phyloP scores from a whole-genome alignment of 2,888 invertebrate genomes.

The Leptogaster cylindrica region DNA sequence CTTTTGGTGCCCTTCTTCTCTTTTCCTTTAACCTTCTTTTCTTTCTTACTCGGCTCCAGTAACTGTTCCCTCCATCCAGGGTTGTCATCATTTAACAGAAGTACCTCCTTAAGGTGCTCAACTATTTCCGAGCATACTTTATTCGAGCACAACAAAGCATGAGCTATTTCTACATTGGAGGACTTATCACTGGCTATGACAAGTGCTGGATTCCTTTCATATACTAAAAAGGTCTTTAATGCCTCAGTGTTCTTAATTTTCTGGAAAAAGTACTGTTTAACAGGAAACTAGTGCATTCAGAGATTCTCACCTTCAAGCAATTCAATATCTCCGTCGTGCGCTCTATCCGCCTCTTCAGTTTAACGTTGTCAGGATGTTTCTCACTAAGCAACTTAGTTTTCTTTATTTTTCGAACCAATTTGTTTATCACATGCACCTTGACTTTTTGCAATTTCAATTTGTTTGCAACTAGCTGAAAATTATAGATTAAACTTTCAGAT shows the following conservation, averaged over 20 bases:
- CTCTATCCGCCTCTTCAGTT: not conserved
- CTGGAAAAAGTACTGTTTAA: constrained; percentile 45
- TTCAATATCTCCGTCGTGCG: not conserved
- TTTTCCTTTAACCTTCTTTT: constrained; percentile 24
- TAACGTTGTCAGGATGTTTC: not conserved
- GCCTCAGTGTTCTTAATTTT: constrained; percentile 54
- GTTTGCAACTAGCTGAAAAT: too few relatives aligned
- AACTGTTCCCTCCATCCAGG: constrained; percentile 54
- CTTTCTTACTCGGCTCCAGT: constrained; percentile 53
- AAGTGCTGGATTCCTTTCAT: constrained; percentile 51
- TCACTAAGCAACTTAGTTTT: constrained; percentile 1
- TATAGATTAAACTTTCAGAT: too few relatives aligned
- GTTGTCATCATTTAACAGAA: constrained; percentile 50
- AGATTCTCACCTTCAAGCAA: constrained; percentile 5
- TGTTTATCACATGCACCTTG: too few relatives aligned
- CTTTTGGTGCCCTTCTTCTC: constrained; percentile 46
- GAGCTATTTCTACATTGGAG: constrained; percentile 54
- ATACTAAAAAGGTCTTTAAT: constrained; percentile 53
- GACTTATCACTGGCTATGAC: constrained; percentile 56
- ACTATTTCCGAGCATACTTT: constrained; percentile 53
- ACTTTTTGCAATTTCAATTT: too few relatives aligned
- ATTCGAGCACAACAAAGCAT: constrained; percentile 55
- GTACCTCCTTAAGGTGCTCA: constrained; percentile 48
- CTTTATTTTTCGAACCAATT: constrained; percentile 3
- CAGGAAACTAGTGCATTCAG: not conserved